phyloP scores from a whole-genome alignment of 92 coral and sea anemone genomes.

The Nematostella vectensis region DNA sequence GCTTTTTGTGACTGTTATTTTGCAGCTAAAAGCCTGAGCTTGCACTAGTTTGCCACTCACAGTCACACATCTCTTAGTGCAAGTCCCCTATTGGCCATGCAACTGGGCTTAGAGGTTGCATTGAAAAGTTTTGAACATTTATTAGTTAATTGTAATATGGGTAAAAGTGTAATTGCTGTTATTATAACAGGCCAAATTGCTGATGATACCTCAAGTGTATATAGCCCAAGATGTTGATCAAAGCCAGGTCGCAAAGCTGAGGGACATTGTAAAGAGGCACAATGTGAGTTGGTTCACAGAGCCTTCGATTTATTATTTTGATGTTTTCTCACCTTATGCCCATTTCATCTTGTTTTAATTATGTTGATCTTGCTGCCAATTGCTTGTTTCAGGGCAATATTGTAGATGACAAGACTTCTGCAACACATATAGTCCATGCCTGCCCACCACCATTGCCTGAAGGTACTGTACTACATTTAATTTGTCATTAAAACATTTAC shows the following conservation, averaged over 20 bases:
- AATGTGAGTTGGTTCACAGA: slow-evolving; percentile 55
- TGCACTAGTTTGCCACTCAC: too few relatives aligned
- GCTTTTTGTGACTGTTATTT: too few relatives aligned
- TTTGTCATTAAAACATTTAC: too few relatives aligned
- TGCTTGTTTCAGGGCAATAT: slow-evolving; percentile 48
- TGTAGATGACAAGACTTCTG: slow-evolving; percentile 68
- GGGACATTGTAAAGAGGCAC: slow-evolving; percentile 88
- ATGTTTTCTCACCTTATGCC: neutral
- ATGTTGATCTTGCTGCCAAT: too few relatives aligned
- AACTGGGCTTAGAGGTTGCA: too few relatives aligned
- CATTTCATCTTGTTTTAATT: too few relatives aligned
- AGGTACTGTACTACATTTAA: slow-evolving; percentile 30
- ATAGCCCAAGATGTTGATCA: slow-evolving; percentile 73
- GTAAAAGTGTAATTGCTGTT: too few relatives aligned
- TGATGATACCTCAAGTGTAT: slow-evolving; percentile 67
- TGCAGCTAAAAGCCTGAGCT: too few relatives aligned
- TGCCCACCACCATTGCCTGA: slow-evolving; percentile 89
- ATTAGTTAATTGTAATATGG: too few relatives aligned
- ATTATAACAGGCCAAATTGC: slow-evolving; percentile 38
- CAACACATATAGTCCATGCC: slow-evolving; percentile 79
- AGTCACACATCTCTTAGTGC: too few relatives aligned
- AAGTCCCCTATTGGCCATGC: too few relatives aligned
- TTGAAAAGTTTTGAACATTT: too few relatives aligned
- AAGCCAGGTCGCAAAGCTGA: slow-evolving; percentile 54
- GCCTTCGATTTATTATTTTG: neutral